These are phyloP conservation scores for Petrocephalus microphthalmus DNA, from an alignment of 2,113 vertebrate species.

Conservation along the genomic window DNA sequence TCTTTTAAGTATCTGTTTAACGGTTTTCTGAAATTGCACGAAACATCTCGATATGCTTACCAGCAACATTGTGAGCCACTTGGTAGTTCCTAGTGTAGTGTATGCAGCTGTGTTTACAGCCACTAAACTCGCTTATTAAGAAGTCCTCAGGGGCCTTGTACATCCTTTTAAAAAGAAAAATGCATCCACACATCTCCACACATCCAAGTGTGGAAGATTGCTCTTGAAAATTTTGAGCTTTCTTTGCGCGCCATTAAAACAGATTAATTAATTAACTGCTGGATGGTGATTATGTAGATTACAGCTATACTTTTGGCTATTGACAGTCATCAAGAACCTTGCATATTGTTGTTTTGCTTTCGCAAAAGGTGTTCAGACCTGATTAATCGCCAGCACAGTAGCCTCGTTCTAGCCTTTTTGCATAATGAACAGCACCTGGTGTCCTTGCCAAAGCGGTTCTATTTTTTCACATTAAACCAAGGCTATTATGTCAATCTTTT, in stretches of 20 bases:
- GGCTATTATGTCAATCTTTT: background rate
- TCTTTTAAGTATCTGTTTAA: constrained; percentile 8
- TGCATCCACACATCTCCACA: background rate
- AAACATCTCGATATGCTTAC: background rate
- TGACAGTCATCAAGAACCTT: background rate
- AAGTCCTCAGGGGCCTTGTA: background rate
- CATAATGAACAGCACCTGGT: background rate
- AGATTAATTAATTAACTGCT: background rate
- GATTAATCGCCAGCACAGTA: background rate
- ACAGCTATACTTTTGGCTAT: background rate
- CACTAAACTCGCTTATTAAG: background rate
- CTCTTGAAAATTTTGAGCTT: background rate
- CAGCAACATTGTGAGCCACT: background rate
- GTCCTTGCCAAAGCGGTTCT: background rate
- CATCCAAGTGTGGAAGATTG: background rate
- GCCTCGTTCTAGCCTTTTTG: background rate
- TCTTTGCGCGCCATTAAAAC: background rate
- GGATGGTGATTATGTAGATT: background rate
- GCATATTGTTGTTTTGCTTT: background rate
- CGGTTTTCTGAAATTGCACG: background rate
- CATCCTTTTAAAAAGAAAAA: background rate
- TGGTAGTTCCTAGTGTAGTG: background rate
- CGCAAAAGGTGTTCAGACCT: background rate
- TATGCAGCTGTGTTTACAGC: constrained; percentile 9
- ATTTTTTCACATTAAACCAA: background rate